Conservation (phyloP, 1,140 invertebrate genomes). For the Drosophila paulistorum region DNA sequence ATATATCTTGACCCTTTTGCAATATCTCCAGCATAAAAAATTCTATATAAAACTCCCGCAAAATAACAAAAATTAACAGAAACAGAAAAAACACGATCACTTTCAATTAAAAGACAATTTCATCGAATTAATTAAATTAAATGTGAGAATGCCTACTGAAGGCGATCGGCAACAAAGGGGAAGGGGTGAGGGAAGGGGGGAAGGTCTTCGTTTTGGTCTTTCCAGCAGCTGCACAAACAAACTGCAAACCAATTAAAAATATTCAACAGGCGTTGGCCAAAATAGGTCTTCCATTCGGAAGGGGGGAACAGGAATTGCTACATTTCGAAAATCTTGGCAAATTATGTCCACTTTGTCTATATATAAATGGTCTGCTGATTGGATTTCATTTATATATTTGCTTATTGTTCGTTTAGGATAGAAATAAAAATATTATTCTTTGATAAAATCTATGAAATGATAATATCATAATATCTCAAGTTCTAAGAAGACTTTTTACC, state of each 20-base stretch:
- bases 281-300: too few relatives aligned
- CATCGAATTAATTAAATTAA: conserved; percentile 77
- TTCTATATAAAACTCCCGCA: not conserved
- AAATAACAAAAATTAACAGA: conserved; percentile 4
- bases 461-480: too few relatives aligned
- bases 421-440: too few relatives aligned
- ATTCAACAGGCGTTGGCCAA: conserved; percentile 15
- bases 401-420: too few relatives aligned
- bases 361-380: too few relatives aligned
- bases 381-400: too few relatives aligned
- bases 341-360: too few relatives aligned
- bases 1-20: conserved; percentile 1
- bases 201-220: conserved; percentile 1
- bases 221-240: conserved; percentile 71
- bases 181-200: not conserved
- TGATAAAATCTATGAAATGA: too few relatives aligned
- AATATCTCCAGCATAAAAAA: not conserved
- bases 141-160: conserved; percentile 43
- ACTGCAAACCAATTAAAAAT: conserved; percentile 73
- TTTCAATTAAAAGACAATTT: conserved; percentile 81
- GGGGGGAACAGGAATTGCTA: too few relatives aligned
- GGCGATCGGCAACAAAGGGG: not conserved
- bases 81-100: conserved; percentile 55
- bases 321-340: too few relatives aligned
- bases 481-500: too few relatives aligned